Evolutionary conservation across 2,797 vertebrate species (phyloP), one percentile per base, ranked within the genome.

Genomic region (Glossophaga mutica): DNA sequence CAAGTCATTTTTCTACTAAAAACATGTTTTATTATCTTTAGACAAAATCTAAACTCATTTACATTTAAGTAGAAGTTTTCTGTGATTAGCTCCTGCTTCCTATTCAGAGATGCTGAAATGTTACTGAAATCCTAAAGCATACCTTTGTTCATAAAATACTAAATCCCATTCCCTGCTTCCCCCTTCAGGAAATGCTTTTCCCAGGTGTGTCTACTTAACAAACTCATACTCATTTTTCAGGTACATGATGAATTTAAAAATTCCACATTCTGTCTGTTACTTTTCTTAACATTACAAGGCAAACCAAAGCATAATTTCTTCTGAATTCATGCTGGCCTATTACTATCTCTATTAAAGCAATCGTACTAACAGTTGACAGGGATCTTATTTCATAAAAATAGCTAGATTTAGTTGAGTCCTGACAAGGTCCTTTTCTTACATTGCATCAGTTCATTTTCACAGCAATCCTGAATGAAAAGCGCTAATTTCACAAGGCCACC

Each of bases 61-160:
- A 37, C 34, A 57, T 87, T 73, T 90, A 90, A 89, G 78, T 67
- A 76, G 65, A 92, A 50, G 62, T 55, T 73, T 89, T n/a, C 24
- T 74, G 67, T 77, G 59, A 92, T 92, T 39, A 76, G 21, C 1
- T 76, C 9, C n/a, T 67, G 26, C n/a, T 70, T 92, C 42, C 44
- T 84, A 26, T 84, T 90, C 84, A 87, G 78, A 94, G 71, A 79
- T 71, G 39, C 32, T 94, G 6, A 37, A 67, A 34, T 46, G 67
- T 46, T 92, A 73, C 21, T 78, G 39, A 95, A 95, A 96, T 68
- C 39, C 10, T 39, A 90, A 82, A 86, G 9, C 70, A 90, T 39
- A 79, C 15, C 2, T 73, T 90, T 83, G 26, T 26, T n/a, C 18
- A 81, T 39, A n/a, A 48, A 65, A 16, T 65, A 14, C 29, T 16